Evolutionary conservation across 2,888 invertebrate species (phyloP), one percentile per base, ranked within the genome.

Genomic region (Pterobdella sp.): DNA sequence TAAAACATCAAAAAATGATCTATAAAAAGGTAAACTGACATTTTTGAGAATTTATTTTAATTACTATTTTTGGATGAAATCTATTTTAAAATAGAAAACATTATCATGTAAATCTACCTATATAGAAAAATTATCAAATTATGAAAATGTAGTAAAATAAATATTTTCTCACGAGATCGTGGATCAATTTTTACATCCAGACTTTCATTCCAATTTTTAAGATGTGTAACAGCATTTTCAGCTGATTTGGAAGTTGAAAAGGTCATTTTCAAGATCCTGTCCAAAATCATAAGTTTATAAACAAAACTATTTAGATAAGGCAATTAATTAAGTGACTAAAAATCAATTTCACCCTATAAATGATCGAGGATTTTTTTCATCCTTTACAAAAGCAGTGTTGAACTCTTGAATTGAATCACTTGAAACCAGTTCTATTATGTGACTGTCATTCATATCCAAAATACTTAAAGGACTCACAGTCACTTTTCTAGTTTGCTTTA

Each of bases 181-280:
- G 66, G 49, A 29, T 74, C 71, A 34, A 70, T 31, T 32, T 70
- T 74, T 18, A 74, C 60, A 32, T 52, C 49, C 31, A 74, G 32
- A 36, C 71, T 56, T n/a, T 71, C 66, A 31, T 35, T 74, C 63
- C 60, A 63, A 10, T 32, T 49, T 35, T 66, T 70, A 1, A 70
- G 31, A 4, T 34, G 35, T 10, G 49, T 71, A 32, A 71, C 49
- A 1, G 74, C 74, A 56, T 32, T 70, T 4, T 31, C 26, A 31
- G 74, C 74, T 3, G 74, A 74, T n/a, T 64, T 65, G n/a, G 35
- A 71, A 22, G 74, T 74, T 26, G 42, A 71, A 42, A 74, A 74
- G 35, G 72, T 29, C 49, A 74, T 42, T 18, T 52, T 63, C 14
- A 66, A 18, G 32, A 74, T 71, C 22, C 74, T 74, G 37, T 34